Evolutionary conservation across 2,888 invertebrate species (phyloP), one percentile per base, ranked within the genome.

Genomic region (Tryphoninae sp.): DNA sequence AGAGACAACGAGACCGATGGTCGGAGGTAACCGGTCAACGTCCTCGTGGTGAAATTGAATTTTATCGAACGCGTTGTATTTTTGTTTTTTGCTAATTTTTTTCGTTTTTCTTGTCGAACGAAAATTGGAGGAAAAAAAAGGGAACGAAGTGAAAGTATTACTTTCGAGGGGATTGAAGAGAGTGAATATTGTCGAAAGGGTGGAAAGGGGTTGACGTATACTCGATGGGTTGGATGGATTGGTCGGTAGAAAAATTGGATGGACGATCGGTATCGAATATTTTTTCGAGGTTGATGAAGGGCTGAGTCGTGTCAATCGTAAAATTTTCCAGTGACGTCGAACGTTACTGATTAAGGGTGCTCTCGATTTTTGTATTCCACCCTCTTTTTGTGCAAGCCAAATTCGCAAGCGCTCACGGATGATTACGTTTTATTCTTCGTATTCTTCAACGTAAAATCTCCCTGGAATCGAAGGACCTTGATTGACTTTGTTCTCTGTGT

Each of bases 11-110:
- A 58, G 45, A 58, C 26, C n/a, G 22, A 42, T 64, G 69, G 59
- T 74, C 59, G 23, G 58, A 73, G 42, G 58, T 26, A 71, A 19
- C 64, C 65, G 65, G 19, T 42, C 71, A 59, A 71, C 53, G 22
- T 68, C 26, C 74, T 74, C 75, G 42, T 55, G 64, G 55, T 61
- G 75, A 81, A 83, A 83, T 81, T 81, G 59, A 77, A 73, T 83
- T 81, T 78, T 75, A 77, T 81, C 81, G 69, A 40, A 11, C 33
- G 26, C 53, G 22, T 67, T 1, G 11, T 22, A 45, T 45, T n/a
- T 22, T 55, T 74, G 40, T 67, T 67, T 75, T 75, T 33, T 55
- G 13, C 1, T 45, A 9, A 64, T 2, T 51, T 68, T 9, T 40
- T 23, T 51, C 51, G 59, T 61, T 23, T 65, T 51, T 51, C 53